Percentiles rank a stretch among this genome's conserved stretches.
Conservation (phyloP, 2,113 vertebrate species). For the Carassius gibelio region DNA sequence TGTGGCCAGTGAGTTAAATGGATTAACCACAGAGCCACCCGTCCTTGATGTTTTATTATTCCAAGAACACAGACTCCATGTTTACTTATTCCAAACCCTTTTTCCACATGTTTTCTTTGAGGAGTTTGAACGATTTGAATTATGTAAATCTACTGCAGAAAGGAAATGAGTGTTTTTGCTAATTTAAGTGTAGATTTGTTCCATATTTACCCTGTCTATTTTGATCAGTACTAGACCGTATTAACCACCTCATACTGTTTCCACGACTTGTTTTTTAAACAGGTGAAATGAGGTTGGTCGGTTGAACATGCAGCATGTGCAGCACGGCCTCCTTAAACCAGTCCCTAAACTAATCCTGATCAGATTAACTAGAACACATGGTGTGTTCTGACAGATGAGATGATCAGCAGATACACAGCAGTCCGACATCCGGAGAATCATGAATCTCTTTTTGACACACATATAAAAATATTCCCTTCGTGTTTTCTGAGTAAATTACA, state of each 20-base stretch:
- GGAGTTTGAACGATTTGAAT: background rate
- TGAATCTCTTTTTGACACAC: background rate
- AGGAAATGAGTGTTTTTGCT: background rate
- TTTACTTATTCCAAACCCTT: background rate
- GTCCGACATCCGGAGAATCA: no score
- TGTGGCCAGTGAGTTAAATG: background rate
- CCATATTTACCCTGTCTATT: background rate
- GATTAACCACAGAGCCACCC: background rate
- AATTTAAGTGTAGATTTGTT: background rate
- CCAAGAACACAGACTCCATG: background rate
- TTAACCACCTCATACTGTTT: background rate
- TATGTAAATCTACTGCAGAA: background rate
- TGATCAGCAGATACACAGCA: no score
- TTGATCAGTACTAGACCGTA: background rate
- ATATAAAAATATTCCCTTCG: background rate
- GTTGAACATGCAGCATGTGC: background rate
- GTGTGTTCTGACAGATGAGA: background rate
- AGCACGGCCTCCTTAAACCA: background rate
- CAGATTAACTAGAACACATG: background rate
- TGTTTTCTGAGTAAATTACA: no score
- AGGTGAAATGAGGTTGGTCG: background rate
- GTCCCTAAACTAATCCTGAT: constrained; percentile 1
- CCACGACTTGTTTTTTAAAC: background rate
- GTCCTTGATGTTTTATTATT: background rate
- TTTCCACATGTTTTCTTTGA: background rate